phyloP scores from a whole-genome alignment of 1,140 invertebrate species.

The Procambarus clarkii region DNA sequence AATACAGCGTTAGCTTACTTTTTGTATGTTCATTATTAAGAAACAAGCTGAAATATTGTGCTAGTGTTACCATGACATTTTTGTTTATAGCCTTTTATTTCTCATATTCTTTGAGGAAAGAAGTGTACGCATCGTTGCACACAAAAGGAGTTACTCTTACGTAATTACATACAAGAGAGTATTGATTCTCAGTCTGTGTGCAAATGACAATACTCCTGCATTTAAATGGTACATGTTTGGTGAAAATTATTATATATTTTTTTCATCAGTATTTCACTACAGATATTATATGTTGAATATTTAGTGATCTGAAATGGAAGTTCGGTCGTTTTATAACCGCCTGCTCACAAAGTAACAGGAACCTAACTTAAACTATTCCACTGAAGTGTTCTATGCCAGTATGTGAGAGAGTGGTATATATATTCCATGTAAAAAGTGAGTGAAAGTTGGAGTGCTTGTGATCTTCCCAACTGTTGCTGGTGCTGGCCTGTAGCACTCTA shows the following conservation, averaged over 20 bases:
- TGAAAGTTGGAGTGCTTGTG: constrained; percentile 35
- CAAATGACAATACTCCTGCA: constrained; percentile 58
- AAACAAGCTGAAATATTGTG: background rate
- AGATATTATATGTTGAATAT: background rate
- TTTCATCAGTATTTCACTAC: background rate
- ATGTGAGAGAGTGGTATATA: background rate
- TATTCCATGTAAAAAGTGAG: constrained; percentile 20
- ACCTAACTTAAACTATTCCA: constrained; percentile 44
- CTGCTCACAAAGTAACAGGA: constrained; percentile 44
- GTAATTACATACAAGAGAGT: background rate
- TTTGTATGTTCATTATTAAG: background rate
- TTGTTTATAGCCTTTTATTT: background rate
- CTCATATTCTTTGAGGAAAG: background rate
- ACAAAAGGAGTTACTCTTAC: background rate
- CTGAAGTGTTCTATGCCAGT: constrained; percentile 46
- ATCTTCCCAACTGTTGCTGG: background rate
- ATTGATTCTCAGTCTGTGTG: constrained; percentile 62
- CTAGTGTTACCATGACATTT: constrained; percentile 5
- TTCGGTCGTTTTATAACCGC: constrained; percentile 7
- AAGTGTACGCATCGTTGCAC: background rate
- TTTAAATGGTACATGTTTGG: constrained; percentile 43
- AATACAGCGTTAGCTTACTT: constrained; percentile 79
- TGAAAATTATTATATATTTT: background rate
- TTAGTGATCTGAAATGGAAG: constrained; percentile 3
- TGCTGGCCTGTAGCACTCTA: constrained; percentile 16